Percentiles rank a stretch among this genome's conserved stretches.
Conservation (phyloP, 2,113 vertebrate genomes). For the Paracanthobrama guichenoti region DNA sequence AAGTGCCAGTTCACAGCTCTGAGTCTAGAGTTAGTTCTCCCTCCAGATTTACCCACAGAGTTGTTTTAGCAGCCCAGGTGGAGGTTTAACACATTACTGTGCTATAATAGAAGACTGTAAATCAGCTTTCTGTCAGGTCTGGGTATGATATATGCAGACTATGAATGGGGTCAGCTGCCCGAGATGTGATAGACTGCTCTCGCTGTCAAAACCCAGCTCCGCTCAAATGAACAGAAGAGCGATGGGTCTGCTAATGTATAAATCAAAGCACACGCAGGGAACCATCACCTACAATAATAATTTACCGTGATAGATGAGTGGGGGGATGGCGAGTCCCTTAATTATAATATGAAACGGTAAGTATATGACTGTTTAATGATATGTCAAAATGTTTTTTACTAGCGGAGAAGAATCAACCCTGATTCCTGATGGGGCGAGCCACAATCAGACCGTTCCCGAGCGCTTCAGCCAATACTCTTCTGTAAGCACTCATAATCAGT, state of each 20-base stretch:
- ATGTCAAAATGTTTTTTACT: conserved; percentile 25
- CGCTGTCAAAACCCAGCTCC: conserved; percentile 45
- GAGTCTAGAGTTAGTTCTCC: conserved; percentile 34
- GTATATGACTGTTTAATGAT: conserved; percentile 4
- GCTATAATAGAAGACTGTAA: conserved; percentile 61
- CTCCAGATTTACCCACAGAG: conserved; percentile 48
- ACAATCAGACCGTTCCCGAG: conserved; percentile 65
- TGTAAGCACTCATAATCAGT: conserved; percentile 65
- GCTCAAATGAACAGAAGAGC: conserved; percentile 49
- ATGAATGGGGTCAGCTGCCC: conserved; percentile 53
- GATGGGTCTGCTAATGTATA: conserved; percentile 40
- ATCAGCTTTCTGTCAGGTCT: conserved; percentile 60
- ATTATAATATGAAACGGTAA: not conserved
- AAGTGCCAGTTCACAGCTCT: conserved; percentile 18
- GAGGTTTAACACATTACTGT: conserved; percentile 57
- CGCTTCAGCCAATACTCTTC: conserved; percentile 55
- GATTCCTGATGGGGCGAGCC: conserved; percentile 57
- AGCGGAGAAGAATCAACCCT: not conserved
- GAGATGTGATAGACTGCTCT: conserved; percentile 50
- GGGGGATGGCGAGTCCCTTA: conserved; percentile 15
- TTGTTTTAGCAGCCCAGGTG: conserved; percentile 50
- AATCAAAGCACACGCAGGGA: conserved; percentile 38
- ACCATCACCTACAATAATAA: conserved; percentile 47
- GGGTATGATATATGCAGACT: conserved; percentile 59
- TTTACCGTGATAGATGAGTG: conserved; percentile 21